Base-by-base conservation (phyloP, 2,888 invertebrate species). In the Osedax frankpressi region DNA sequence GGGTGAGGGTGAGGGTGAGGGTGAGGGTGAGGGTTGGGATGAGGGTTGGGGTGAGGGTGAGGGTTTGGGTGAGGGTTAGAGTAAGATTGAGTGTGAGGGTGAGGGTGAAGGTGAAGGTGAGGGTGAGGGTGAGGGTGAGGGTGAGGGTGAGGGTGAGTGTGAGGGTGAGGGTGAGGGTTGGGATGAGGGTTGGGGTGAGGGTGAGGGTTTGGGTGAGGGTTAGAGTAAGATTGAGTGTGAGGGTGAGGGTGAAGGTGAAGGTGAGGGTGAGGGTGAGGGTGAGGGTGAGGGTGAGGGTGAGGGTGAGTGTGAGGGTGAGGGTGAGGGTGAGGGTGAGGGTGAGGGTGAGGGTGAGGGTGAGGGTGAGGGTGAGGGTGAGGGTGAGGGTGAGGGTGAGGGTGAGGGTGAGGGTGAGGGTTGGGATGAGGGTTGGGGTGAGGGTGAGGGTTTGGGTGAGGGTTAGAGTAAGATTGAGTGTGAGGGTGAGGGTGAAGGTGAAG, bases 291-390 rank as follows among this genome's bases (percentile, higher is more conserved):
- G 28, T 24, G 69, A 27, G 69, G n/a, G 26, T 6, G 6, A 11
- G 28, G n/a, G 69, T 24, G 69, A 14, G 28, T 24, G 69, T 6
- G 69, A 27, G 73, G 77, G 77, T 67, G 67, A 71, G 75, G 65
- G 28, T 71, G 73, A 71, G 71, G 67, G 74, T 71, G 77, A 76
- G 69, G 70, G 73, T 62, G 67, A 71, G 75, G 65, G 28, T 71
- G 73, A 71, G 71, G 67, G 74, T 71, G 75, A 74, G 67, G 71
- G 74, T 74, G 71, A 75, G 71, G 71, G 71, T 65, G 65, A 75
- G 71, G 67, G 67, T 65, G 67, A 71, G 65, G 71, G 65, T 73
- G 59, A 75, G 67, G 71, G 65, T 67, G 68, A 72, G 74, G 74
- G 71, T 67, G 59, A 71, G 30, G 74, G 74, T 71, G 70, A 70